Evolutionary conservation across 2,888 invertebrate species (phyloP).

Genomic region (Epinotia brunnichana): DNA sequence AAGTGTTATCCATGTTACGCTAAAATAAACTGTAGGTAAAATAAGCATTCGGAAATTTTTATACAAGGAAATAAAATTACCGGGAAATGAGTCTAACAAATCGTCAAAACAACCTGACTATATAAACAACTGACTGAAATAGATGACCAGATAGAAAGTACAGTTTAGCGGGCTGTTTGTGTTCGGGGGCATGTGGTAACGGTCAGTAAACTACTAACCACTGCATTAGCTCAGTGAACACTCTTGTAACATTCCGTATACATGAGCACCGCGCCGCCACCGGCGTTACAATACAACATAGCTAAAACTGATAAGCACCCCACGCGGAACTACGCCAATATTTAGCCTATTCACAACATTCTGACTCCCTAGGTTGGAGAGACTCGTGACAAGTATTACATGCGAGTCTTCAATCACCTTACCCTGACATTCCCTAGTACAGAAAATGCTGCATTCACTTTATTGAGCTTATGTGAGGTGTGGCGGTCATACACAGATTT

Average conservation of each 20-base stretch:
- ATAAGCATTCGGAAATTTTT: too few relatives aligned
- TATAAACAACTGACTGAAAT: not conserved
- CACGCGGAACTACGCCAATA: not conserved
- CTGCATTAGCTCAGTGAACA: not conserved
- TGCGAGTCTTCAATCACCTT: not conserved
- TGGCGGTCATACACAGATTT: slow-evolving; percentile 21
- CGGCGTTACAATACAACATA: not conserved
- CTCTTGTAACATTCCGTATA: not conserved
- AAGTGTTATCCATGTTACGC: too few relatives aligned
- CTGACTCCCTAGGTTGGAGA: slow-evolving; percentile 1
- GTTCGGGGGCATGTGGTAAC: not conserved
- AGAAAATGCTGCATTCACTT: slow-evolving; percentile 21
- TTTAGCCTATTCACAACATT: not conserved
- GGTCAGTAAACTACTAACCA: not conserved
- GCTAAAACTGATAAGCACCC: not conserved
- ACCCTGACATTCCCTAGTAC: slow-evolving; percentile 14
- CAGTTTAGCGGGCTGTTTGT: too few relatives aligned
- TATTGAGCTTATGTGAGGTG: slow-evolving; percentile 29
- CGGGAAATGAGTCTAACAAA: too few relatives aligned
- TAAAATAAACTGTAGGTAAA: too few relatives aligned
- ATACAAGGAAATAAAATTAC: too few relatives aligned
- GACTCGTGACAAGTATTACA: not conserved
- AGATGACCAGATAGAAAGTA: not conserved
- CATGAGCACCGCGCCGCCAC: not conserved
- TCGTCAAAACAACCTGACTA: not conserved